A percentile compares a stretch with the other conserved stretches of the same genome.
These are phyloP conservation scores for Coendou prehensilis DNA, from an alignment of 2,797 vertebrate genomes.

Conservation along the genomic window DNA sequence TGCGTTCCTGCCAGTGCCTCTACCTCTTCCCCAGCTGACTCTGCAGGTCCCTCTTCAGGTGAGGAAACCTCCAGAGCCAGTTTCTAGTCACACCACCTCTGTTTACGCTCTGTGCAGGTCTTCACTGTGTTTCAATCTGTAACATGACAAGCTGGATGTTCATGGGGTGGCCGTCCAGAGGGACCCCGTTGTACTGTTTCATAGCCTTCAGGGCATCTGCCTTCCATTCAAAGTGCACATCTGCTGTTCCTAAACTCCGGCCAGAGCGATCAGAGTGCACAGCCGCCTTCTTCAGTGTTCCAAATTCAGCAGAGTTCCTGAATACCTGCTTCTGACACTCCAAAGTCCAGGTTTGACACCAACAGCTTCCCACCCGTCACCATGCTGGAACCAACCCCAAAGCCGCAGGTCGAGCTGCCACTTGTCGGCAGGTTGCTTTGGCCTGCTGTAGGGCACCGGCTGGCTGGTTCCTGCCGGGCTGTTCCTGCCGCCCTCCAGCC, in stretches of 20 bases:
- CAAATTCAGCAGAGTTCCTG: conserved; percentile 99
- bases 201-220: conserved; percentile 98
- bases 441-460: conserved; percentile 97
- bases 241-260: conserved; percentile 97
- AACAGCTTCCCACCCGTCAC: conserved; percentile 98
- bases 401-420: conserved; percentile 97
- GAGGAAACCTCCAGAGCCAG: conserved; percentile 91
- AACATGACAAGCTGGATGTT: conserved; percentile 99
- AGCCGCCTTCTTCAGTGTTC: conserved; percentile 97
- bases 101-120: conserved; percentile 94
- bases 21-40: conserved; percentile 91
- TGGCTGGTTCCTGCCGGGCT: conserved; percentile 80
- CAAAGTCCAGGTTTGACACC: conserved; percentile 98
- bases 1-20: conserved; percentile 91
- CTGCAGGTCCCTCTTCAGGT: conserved; percentile 91
- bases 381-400: conserved; percentile 92
- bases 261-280: conserved; percentile 98
- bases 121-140: conserved; percentile 98
- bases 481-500: conserved; percentile 90
- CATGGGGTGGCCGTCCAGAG: conserved; percentile 94
- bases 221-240: conserved; percentile 98
- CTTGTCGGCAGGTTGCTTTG: conserved; percentile 97
- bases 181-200: conserved; percentile 99
- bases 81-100: conserved; percentile 94
- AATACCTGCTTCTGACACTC: conserved; percentile 98